A percentile compares a stretch with the other conserved stretches of the same genome.
phyloP scores from a whole-genome alignment of 2,888 invertebrate genomes.

The Alloscopus bannaensis region DNA sequence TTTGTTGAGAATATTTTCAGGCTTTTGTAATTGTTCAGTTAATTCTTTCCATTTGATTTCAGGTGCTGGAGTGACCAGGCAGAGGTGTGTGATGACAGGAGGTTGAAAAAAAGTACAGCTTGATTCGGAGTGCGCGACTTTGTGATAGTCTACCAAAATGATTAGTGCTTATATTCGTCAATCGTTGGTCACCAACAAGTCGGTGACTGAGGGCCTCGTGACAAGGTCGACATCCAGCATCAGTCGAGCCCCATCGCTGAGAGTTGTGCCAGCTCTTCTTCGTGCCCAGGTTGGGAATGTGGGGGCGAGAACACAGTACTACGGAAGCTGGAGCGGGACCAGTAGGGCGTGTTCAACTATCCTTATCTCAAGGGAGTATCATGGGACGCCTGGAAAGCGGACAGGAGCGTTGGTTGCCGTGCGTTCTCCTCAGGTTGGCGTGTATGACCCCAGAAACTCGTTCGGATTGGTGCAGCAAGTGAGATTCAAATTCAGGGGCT shows the following conservation, averaged over 20 bases:
- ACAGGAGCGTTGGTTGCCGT: not conserved
- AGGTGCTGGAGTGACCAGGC: too few relatives aligned
- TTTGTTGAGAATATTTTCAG: too few relatives aligned
- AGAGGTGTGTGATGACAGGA: too few relatives aligned
- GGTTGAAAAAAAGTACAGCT: not conserved
- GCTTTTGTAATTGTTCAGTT: too few relatives aligned
- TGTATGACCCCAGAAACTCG: not conserved
- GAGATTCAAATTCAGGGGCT: slow-evolving; percentile 63
- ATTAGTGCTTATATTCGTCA: slow-evolving; percentile 11
- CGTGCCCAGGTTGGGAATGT: not conserved
- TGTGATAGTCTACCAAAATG: too few relatives aligned
- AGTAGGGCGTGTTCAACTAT: not conserved
- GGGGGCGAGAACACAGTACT: slow-evolving; percentile 6
- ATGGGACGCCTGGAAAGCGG: not conserved
- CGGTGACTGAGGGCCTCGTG: not conserved
- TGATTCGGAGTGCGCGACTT: too few relatives aligned
- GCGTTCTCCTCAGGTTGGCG: not conserved
- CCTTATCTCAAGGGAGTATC: not conserved
- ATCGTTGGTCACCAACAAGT: not conserved
- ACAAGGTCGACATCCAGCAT: not conserved
- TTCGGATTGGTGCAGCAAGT: slow-evolving; percentile 5
- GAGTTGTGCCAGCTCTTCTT: not conserved
- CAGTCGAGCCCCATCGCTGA: not conserved
- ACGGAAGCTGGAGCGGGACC: not conserved
- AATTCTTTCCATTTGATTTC: too few relatives aligned